Evolutionary conservation across 2,888 invertebrate genomes (phyloP), one percentile per base, ranked within the genome.

Genomic region (Gastrophysa polygoni): DNA sequence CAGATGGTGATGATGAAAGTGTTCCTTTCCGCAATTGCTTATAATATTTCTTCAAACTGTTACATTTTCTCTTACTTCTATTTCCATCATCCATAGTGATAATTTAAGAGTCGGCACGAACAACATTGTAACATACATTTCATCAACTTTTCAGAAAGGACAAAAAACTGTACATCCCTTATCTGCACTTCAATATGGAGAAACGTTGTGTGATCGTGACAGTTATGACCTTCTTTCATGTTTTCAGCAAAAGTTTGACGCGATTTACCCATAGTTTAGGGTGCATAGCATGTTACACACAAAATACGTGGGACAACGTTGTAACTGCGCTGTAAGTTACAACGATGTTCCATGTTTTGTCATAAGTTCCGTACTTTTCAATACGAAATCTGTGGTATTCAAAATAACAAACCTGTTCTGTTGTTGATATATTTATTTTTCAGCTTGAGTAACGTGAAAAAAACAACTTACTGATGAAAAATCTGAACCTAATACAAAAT

Each of bases 291-390:
- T 47, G 47, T 47, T 16, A 47, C 47, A 47, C 47, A 47, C 47
- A 17, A 47, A 47, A 47, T 47, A 47, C 47, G 47, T 47, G 47
- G 47, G 16, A 47, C 47, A 47, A 47, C 47, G 47, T 47, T 47
- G 47, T 47, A 10, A 47, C 47, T 47, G 47, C 8, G 14, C 47
- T 47, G 47, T 47, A 47, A 47, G 16, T 47, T 10, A 47, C 16
- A 47, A 47, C 47, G 47, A 16, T 47, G 47, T 47, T 47, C 47
- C 17, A 47, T n/a, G n/a, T n/a, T n/a, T n/a, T n/a, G n/a, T n/a
- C n/a, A n/a, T n/a, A n/a, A n/a, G n/a, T n/a, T n/a, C n/a, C n/a
- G n/a, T n/a, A n/a, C n/a, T n/a, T n/a, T n/a, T n/a, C n/a, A n/a
- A n/a, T n/a, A n/a, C n/a, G n/a, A n/a, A n/a, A n/a, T n/a, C n/a